Conservation (phyloP, 2,888 invertebrate genomes). For the Leptinotarsa peninsularis region DNA sequence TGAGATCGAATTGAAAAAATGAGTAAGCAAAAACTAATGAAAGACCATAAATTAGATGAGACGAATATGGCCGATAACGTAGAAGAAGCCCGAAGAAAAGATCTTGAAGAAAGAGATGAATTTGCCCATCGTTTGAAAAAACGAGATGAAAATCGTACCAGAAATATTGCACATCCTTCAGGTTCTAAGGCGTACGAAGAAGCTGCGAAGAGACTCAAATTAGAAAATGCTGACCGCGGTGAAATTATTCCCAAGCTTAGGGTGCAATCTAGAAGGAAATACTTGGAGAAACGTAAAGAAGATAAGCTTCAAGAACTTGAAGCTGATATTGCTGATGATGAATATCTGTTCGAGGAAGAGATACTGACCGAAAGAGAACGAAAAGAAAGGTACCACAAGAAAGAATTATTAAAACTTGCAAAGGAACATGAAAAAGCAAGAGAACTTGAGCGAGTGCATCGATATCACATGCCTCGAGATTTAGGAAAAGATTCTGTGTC, state of each 20-base stretch:
- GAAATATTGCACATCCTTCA: slow-evolving; percentile 79
- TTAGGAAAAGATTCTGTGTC: slow-evolving; percentile 78
- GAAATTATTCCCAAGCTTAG: slow-evolving; percentile 90
- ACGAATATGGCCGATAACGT: slow-evolving; percentile 76
- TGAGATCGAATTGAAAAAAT: too few species aligned
- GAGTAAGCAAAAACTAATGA: too few species aligned
- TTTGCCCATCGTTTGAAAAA: slow-evolving; percentile 89
- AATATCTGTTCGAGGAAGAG: slow-evolving; percentile 78
- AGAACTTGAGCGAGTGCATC: slow-evolving; percentile 90
- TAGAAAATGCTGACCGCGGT: slow-evolving; percentile 87
- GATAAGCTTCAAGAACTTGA: slow-evolving; percentile 97
- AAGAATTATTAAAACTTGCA: slow-evolving; percentile 88
- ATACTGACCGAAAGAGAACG: slow-evolving; percentile 90
- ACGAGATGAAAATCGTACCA: slow-evolving; percentile 89
- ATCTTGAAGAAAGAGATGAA: slow-evolving; percentile 93
- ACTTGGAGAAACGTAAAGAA: slow-evolving; percentile 94
- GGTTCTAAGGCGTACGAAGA: slow-evolving; percentile 83
- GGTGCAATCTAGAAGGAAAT: slow-evolving; percentile 91
- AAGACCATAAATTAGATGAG: too few species aligned
- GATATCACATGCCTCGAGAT: slow-evolving; percentile 95
- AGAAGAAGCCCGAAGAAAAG: slow-evolving; percentile 83
- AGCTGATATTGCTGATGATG: slow-evolving; percentile 86
- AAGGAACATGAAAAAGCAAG: slow-evolving; percentile 96
- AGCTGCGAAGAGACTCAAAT: slow-evolving; percentile 89
- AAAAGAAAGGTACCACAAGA: slow-evolving; percentile 88